Conservation (phyloP, 2,888 invertebrate species). For the Mimas tiliae region DNA sequence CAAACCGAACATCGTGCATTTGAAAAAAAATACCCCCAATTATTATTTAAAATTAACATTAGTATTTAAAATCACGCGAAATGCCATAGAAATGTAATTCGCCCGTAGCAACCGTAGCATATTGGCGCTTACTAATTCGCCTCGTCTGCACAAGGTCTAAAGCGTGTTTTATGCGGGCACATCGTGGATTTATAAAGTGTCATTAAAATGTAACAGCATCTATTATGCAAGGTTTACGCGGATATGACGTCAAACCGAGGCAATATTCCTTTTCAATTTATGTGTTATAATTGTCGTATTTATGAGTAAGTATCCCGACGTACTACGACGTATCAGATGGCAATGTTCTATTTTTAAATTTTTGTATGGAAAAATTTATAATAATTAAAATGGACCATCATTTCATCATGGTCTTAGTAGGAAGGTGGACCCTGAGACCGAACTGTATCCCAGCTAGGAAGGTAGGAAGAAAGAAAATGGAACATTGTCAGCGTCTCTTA, state of each 20-base stretch:
- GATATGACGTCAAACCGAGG: background rate
- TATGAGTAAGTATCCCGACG: background rate
- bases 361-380: too few species aligned
- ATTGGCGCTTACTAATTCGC: background rate
- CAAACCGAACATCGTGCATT: background rate
- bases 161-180: background rate
- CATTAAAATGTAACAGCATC: constrained; percentile 11
- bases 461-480: too few species aligned
- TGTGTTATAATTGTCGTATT: background rate
- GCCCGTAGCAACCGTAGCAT: background rate
- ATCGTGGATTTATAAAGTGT: constrained; percentile 1
- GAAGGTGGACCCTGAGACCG: too few species aligned
- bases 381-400: too few species aligned
- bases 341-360: background rate
- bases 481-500: too few species aligned
- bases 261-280: background rate
- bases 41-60: too few species aligned
- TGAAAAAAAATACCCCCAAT: background rate
- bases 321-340: too few species aligned
- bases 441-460: too few species aligned
- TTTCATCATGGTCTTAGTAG: too few species aligned
- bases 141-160: background rate
- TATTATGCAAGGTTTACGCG: constrained; percentile 17
- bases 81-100: background rate
- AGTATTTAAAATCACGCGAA: background rate